phyloP scores from a whole-genome alignment of 1,140 invertebrate species.

The Procambarus clarkii region DNA sequence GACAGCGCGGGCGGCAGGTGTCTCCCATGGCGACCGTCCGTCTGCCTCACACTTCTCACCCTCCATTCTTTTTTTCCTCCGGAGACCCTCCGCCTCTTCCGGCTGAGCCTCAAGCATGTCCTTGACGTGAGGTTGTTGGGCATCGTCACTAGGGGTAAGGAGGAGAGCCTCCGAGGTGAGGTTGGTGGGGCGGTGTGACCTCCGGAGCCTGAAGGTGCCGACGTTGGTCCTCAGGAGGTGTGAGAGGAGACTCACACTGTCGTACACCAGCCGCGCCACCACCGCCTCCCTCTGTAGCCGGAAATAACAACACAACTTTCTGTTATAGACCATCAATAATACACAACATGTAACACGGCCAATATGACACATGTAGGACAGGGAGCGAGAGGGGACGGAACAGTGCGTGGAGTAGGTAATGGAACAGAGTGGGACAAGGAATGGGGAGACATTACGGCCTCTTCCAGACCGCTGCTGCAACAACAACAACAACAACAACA shows the following conservation, averaged over 20 bases:
- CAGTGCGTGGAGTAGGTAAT: too few relatives aligned
- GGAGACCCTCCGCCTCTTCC: too few relatives aligned
- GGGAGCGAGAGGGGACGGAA: too few relatives aligned
- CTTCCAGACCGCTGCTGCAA: too few relatives aligned
- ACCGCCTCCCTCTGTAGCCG: conserved; percentile 24
- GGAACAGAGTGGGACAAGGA: too few relatives aligned
- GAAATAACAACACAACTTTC: too few relatives aligned
- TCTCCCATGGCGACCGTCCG: not conserved
- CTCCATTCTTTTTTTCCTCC: not conserved
- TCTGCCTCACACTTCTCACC: not conserved
- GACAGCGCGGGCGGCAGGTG: not conserved
- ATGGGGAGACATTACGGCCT: too few relatives aligned
- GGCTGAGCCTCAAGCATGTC: too few relatives aligned
- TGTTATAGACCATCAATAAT: too few relatives aligned
- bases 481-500: too few relatives aligned
- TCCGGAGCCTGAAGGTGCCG: conserved; percentile 26
- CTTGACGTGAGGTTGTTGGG: not conserved
- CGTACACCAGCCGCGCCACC: conserved; percentile 52
- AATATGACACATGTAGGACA: too few relatives aligned
- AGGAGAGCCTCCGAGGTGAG: not conserved
- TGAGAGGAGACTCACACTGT: conserved; percentile 55
- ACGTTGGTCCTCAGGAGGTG: conserved; percentile 53
- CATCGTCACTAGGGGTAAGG: not conserved
- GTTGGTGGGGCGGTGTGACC: not conserved
- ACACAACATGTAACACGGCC: too few relatives aligned